Percentiles rank a stretch among this genome's conserved stretches.
Evolutionary conservation across 2,113 vertebrate species (phyloP).

Genomic region (Strigops habroptila): DNA sequence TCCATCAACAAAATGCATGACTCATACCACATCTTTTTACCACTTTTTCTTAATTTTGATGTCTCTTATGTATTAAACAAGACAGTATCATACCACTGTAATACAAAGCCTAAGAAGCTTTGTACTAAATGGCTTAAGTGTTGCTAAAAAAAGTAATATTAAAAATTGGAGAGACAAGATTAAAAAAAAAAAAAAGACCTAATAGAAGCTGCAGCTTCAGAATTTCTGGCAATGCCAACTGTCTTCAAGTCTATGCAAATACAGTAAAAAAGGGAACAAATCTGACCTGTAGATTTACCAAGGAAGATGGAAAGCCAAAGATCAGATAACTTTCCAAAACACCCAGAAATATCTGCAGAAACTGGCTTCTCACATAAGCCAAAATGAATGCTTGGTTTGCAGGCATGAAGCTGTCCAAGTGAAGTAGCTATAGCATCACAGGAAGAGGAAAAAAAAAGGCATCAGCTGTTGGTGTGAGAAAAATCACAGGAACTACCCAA

Average conservation of each 20-base stretch:
- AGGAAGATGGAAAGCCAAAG: background rate
- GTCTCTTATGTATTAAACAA: background rate
- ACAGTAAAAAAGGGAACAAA: background rate
- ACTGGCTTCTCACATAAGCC: background rate
- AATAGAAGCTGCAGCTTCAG: background rate
- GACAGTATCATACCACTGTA: background rate
- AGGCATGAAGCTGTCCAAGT: background rate
- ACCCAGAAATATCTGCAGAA: background rate
- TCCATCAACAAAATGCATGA: background rate
- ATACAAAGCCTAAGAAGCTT: background rate
- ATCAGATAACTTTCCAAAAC: background rate
- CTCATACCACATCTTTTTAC: background rate
- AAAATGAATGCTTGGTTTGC: background rate
- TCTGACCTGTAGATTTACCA: background rate
- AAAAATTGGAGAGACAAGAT: background rate
- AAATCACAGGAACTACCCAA: constrained; percentile 44
- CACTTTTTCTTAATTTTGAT: background rate
- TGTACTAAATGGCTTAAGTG: background rate
- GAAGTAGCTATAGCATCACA: background rate
- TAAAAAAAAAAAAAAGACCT: background rate
- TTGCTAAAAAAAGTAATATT: background rate
- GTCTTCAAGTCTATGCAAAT: background rate
- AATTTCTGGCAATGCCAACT: background rate
- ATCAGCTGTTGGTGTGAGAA: constrained; percentile 28
- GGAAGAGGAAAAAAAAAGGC: background rate